A percentile compares a stretch with the other conserved stretches of the same genome.
These are phyloP conservation scores for Gnathonemus longibarbis DNA, from an alignment of 2,113 vertebrate species.

Conservation along the genomic window DNA sequence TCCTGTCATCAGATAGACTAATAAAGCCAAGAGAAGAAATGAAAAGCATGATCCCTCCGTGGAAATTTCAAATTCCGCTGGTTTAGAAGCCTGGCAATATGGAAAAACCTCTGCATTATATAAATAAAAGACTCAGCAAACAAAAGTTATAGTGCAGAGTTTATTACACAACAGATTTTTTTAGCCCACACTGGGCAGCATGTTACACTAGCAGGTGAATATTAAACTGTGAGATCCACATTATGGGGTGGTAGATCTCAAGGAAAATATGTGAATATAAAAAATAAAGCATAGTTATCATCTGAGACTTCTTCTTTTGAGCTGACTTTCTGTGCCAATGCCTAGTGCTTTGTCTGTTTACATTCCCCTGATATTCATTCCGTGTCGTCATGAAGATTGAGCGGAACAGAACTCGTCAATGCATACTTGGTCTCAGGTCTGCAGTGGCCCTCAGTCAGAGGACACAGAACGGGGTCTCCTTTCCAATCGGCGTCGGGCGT, in stretches of 20 bases:
- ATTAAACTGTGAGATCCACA: not conserved
- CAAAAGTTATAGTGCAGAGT: conserved; percentile 1
- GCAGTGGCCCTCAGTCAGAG: not conserved
- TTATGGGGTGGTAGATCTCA: not conserved
- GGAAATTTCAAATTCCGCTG: not conserved
- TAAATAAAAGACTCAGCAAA: not conserved
- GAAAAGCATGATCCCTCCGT: not conserved
- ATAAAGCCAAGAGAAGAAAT: not conserved
- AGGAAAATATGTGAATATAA: not conserved
- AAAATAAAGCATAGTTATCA: not conserved
- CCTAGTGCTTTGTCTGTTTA: not conserved
- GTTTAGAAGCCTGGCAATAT: not conserved
- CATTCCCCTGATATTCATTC: not conserved
- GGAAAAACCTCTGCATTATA: not conserved
- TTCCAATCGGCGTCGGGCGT: not conserved
- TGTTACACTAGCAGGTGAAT: not conserved
- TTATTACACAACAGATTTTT: not conserved
- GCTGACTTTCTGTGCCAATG: not conserved
- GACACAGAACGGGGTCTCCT: not conserved
- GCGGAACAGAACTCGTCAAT: not conserved
- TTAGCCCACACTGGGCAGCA: not conserved
- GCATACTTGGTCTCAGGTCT: not conserved
- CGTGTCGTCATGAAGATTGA: not conserved
- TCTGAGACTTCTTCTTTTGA: not conserved
- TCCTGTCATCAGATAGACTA: not conserved